Evolutionary conservation across 2,888 invertebrate species (phyloP).

Genomic region (Pristionchus entomophagus): DNA sequence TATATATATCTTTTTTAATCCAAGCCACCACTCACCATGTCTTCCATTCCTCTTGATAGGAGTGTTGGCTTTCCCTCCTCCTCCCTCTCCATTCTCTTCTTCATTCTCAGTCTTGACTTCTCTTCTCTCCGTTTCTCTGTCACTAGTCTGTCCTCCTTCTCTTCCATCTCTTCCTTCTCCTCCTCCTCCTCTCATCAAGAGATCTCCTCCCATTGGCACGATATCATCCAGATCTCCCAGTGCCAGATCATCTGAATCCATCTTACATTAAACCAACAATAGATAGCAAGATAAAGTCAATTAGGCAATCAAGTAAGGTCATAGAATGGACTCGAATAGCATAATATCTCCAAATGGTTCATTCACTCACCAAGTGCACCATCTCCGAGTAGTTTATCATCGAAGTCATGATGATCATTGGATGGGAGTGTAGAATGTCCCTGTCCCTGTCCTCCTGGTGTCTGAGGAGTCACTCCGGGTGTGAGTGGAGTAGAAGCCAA

Average conservation of each 20-base stretch:
- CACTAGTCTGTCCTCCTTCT: neutral
- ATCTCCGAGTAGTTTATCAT: slow-evolving; percentile 5
- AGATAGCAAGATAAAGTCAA: neutral
- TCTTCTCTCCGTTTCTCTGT: neutral
- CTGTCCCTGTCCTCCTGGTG: neutral
- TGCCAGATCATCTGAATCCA: slow-evolving; percentile 5
- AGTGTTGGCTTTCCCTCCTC: neutral
- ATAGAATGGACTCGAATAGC: neutral
- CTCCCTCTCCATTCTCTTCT: slow-evolving; percentile 4
- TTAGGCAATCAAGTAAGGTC: neutral
- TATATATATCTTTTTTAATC: neutral
- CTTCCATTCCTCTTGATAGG: neutral
- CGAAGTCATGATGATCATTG: slow-evolving; percentile 37
- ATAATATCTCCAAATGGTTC: neutral
- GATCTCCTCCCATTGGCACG: slow-evolving; percentile 35
- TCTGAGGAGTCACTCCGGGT: slow-evolving; percentile 1
- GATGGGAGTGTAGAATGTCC: neutral
- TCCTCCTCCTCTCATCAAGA: neutral
- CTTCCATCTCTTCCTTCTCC: neutral
- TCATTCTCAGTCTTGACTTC: neutral
- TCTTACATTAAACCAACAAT: neutral
- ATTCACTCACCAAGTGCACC: neutral
- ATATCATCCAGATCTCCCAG: slow-evolving; percentile 45
- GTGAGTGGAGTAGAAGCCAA: neutral
- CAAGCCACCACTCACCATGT: neutral